Conservation (phyloP, 2,888 invertebrate genomes). For the Polydrusus tereticollis region DNA sequence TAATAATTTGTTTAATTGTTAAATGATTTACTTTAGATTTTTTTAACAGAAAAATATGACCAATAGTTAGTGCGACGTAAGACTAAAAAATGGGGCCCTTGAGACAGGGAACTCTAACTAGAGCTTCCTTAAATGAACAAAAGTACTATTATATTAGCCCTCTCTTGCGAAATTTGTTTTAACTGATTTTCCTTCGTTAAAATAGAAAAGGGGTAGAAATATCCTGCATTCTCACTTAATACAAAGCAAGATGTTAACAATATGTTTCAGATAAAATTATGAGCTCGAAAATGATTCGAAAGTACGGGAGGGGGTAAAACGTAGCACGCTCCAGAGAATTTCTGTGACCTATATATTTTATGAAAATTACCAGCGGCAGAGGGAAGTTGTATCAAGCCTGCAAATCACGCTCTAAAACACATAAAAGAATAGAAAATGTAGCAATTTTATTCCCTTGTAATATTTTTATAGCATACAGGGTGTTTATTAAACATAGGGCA, state of each 20-base stretch:
- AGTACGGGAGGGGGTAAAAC: not conserved
- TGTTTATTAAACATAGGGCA: too few species aligned
- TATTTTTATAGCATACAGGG: too few species aligned
- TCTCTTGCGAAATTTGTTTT: too few species aligned
- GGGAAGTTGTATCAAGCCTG: not conserved
- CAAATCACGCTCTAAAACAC: not conserved
- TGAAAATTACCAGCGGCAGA: not conserved
- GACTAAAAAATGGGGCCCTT: too few species aligned
- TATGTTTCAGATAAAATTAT: conserved; percentile 25
- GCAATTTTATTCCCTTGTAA: not conserved
- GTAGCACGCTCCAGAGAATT: not conserved
- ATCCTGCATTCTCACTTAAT: not conserved
- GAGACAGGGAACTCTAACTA: too few species aligned
- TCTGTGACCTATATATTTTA: conserved; percentile 10
- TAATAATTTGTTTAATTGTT: too few species aligned
- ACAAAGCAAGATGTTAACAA: conserved; percentile 16
- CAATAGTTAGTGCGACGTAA: too few species aligned
- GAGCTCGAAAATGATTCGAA: conserved; percentile 12
- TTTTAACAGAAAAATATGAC: too few species aligned
- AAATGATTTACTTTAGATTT: too few species aligned
- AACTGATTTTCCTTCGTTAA: too few species aligned
- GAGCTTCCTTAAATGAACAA: too few species aligned
- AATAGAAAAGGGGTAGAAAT: not conserved
- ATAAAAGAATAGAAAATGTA: not conserved
- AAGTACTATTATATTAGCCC: too few species aligned